Conservation (phyloP, 2,797 vertebrate genomes). For the Leptodactylus fallax region DNA sequence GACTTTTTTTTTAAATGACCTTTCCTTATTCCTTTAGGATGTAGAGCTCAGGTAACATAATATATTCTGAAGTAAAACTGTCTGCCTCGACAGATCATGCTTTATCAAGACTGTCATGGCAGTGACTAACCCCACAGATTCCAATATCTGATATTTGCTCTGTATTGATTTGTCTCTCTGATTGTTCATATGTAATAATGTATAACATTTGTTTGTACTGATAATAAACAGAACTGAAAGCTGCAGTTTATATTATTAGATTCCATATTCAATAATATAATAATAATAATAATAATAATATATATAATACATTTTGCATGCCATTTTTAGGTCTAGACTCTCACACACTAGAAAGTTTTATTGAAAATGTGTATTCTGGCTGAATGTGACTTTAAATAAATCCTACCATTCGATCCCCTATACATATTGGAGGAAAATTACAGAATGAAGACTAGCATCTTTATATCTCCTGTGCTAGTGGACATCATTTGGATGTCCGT, state of each 20-base stretch:
- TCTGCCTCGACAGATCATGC: neutral
- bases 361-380: neutral
- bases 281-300: too few species aligned
- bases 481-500: too few species aligned
- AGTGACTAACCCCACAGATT: neutral
- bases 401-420: too few species aligned
- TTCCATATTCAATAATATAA: too few species aligned
- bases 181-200: neutral
- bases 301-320: too few species aligned
- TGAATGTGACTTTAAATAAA: too few species aligned
- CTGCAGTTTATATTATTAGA: neutral
- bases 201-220: neutral
- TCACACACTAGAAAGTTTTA: neutral
- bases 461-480: too few species aligned
- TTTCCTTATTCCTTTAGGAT: neutral
- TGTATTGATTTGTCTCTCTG: neutral
- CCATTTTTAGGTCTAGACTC: neutral
- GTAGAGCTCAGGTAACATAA: neutral
- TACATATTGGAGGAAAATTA: too few species aligned
- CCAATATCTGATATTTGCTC: neutral
- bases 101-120: neutral
- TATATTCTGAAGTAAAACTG: neutral
- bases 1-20: conserved; percentile 1
- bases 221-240: neutral
- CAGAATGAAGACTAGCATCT: too few species aligned